Conservation (phyloP, 1,140 invertebrate genomes). For the Pinna nobilis region DNA sequence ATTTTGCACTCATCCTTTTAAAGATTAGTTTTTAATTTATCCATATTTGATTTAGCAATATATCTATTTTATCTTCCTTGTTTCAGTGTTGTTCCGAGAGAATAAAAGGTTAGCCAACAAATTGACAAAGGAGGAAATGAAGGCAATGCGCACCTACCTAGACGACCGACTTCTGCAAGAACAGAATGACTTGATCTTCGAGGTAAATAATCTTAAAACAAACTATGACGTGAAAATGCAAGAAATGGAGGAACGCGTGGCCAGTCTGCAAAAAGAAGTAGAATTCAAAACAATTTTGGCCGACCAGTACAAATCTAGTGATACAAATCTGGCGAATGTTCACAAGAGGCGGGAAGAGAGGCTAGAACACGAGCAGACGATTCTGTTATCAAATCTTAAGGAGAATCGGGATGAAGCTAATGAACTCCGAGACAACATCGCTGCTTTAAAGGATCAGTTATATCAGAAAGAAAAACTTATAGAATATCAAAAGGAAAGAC, state of each 20-base stretch:
- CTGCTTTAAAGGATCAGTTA: slow-evolving; percentile 31
- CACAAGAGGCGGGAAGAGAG: slow-evolving; percentile 51
- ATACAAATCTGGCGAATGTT: slow-evolving; percentile 40
- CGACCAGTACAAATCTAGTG: slow-evolving; percentile 49
- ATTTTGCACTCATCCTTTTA: too few species aligned
- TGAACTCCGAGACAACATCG: slow-evolving; percentile 15
- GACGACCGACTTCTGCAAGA: slow-evolving; percentile 48
- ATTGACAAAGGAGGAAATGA: slow-evolving; percentile 53
- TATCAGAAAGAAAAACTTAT: slow-evolving; percentile 35
- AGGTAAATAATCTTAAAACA: slow-evolving; percentile 27
- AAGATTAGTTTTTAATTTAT: too few species aligned
- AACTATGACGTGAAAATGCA: slow-evolving; percentile 12
- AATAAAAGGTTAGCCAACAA: slow-evolving; percentile 50
- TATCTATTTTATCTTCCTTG: background rate
- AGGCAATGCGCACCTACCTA: slow-evolving; percentile 44
- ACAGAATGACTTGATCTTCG: slow-evolving; percentile 34
- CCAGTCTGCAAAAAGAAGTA: slow-evolving; percentile 45
- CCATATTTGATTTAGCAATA: too few species aligned
- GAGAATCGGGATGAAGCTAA: slow-evolving; percentile 29
- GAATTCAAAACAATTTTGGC: slow-evolving; percentile 47
- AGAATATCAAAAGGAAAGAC: slow-evolving; percentile 22
- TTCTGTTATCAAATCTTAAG: slow-evolving; percentile 41
- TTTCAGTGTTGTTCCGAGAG: slow-evolving; percentile 51
- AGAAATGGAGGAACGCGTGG: slow-evolving; percentile 35
- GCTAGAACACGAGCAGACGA: slow-evolving; percentile 47